Evolutionary conservation across 2,113 vertebrate genomes (phyloP), one percentile per base, ranked within the genome.

Genomic region (Rhinopithecus roxellana): DNA sequence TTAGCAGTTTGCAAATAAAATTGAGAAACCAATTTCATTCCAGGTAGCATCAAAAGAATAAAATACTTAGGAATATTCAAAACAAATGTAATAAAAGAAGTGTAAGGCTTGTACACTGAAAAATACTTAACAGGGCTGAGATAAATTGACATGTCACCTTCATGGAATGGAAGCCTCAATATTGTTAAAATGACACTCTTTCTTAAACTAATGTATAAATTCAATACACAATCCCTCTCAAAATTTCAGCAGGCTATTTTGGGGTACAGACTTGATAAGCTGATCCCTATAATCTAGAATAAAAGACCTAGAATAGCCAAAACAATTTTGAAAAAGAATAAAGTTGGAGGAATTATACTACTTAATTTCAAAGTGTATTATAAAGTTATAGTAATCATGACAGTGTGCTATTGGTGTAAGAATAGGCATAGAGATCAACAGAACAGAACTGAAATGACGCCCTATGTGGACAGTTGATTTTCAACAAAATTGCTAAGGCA

Each of bases 31-130:
- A 43, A 16, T 74, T 88, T 92, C 30, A 81, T 88, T 92, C 23
- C 18, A 12, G 40, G 18, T 22, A 88, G 11, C 50, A 84, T 83
- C 48, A 84, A 89, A 84, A 89, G 45, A 69, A 77, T 59, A 79
- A 70, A 78, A 35, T 59, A n/a, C 59, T 93, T 89, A n/a, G 90
- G 30, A 84, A 84, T 50, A 89, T 89, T 93, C 17, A 70, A n/a
- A 93, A 84, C 35, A 59, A 78, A 84, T 48, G 52, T 77, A 69
- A 79, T 43, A 69, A 93, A 77, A 83, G 20, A 72, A 32, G 22
- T 38, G 25, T 9, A n/a, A 55, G 45, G 57, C 13, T 64, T 64
- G 23, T 22, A 38, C 25, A 89, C 20, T 59, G 40, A 89, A 83
- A 93, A 78, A 57, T 40, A 69, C 30, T 75, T 57, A 70, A 89